A percentile compares a stretch with the other conserved stretches of the same genome.
These are phyloP conservation scores for Microtus californicus DNA, from an alignment of 2,797 vertebrate genomes.

Conservation along the genomic window DNA sequence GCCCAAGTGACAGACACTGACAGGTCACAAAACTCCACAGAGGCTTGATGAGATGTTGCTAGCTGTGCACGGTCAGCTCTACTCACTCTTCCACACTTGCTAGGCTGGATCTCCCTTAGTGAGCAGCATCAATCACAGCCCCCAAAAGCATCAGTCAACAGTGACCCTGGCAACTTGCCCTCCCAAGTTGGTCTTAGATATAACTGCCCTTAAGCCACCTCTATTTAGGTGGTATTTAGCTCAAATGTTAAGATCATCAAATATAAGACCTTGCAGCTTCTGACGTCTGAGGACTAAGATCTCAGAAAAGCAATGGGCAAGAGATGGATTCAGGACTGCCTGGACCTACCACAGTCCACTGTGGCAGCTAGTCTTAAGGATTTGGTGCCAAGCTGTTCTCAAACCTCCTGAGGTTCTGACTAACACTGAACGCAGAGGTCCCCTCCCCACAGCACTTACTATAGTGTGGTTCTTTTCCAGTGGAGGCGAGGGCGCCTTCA, in stretches of 20 bases:
- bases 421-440: neutral
- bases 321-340: neutral
- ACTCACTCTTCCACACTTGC: neutral
- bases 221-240: neutral
- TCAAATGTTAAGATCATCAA: neutral
- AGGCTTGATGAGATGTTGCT: neutral
- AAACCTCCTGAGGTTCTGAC: neutral
- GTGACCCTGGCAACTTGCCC: neutral
- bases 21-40: neutral
- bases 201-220: neutral
- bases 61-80: neutral
- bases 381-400: neutral
- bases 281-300: neutral
- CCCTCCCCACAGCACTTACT: constrained; percentile 88
- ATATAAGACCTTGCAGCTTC: neutral
- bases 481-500: constrained; percentile 46
- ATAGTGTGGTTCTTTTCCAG: constrained; percentile 91
- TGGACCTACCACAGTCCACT: neutral
- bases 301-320: neutral
- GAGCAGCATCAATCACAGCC: neutral
- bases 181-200: neutral
- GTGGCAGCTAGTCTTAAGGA: neutral
- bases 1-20: neutral
- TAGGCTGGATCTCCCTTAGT: neutral
- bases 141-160: neutral